A percentile compares a stretch with the other conserved stretches of the same genome.
These are phyloP conservation scores for Hypselothyrea guttata DNA, from an alignment of 2,888 invertebrate genomes.

Conservation along the genomic window DNA sequence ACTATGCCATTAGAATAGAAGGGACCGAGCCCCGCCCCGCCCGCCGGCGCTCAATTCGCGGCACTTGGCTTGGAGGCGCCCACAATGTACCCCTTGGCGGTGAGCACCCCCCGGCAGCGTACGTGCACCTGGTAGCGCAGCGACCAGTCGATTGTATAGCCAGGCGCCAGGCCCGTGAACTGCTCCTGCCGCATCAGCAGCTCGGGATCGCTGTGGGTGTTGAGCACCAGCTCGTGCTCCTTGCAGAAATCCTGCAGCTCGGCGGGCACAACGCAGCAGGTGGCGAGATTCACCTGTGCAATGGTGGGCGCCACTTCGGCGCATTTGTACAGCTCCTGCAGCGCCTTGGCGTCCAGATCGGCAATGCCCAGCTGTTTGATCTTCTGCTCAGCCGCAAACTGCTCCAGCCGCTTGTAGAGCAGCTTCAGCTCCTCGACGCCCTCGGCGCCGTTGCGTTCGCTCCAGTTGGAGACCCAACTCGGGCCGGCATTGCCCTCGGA, in stretches of 20 bases:
- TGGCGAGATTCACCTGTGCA: constrained; percentile 95
- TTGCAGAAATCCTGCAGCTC: constrained; percentile 94
- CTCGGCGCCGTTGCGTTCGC: constrained; percentile 81
- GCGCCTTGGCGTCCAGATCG: constrained; percentile 92
- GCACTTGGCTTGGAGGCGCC: constrained; percentile 71
- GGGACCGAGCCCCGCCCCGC: not conserved
- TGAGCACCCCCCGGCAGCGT: constrained; percentile 94
- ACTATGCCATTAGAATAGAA: constrained; percentile 21
- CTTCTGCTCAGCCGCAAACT: constrained; percentile 86
- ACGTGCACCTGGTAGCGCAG: constrained; percentile 94
- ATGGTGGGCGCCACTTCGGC: constrained; percentile 92
- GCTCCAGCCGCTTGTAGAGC: constrained; percentile 90
- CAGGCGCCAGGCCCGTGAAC: constrained; percentile 83
- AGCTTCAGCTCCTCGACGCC: constrained; percentile 86
- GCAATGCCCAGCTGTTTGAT: constrained; percentile 91
- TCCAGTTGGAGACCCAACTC: constrained; percentile 77
- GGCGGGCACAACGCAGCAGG: constrained; percentile 97
- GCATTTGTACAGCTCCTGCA: constrained; percentile 89
- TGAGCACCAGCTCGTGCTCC: constrained; percentile 93
- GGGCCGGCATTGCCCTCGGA: constrained; percentile 58
- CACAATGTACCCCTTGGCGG: constrained; percentile 93
- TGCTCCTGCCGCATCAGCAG: constrained; percentile 84
- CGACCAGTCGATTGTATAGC: constrained; percentile 88
- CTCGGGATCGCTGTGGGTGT: constrained; percentile 97
- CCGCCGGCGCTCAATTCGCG: constrained; percentile 24